Evolutionary conservation across 53 echinoderm and acorn worm genomes (phyloP).

Genomic region (Crossaster papposus): DNA sequence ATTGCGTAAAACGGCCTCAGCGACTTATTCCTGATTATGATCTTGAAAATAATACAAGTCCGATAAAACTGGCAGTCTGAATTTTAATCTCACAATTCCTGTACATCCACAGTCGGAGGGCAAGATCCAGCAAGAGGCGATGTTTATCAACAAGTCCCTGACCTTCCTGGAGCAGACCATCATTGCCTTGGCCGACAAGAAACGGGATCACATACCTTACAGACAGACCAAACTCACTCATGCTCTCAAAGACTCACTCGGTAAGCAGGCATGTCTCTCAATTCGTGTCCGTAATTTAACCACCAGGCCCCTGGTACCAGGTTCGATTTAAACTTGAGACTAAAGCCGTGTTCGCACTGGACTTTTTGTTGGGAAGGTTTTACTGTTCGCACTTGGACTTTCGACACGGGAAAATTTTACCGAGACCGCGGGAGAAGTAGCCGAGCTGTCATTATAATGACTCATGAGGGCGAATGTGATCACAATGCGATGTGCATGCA

Average conservation of each 20-base stretch:
- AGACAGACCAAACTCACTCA: slow-evolving; percentile 97
- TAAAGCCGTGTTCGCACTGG: too few relatives aligned
- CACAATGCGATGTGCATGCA: too few relatives aligned
- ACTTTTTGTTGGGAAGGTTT: too few relatives aligned
- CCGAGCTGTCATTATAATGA: too few relatives aligned
- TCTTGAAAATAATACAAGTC: not conserved
- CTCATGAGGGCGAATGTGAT: too few relatives aligned
- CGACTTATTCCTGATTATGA: too few relatives aligned
- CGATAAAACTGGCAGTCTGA: not conserved
- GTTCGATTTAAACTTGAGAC: too few relatives aligned
- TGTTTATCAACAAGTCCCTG: slow-evolving; percentile 98
- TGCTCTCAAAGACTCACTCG: slow-evolving; percentile 94
- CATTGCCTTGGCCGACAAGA: slow-evolving; percentile 88
- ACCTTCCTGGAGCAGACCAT: slow-evolving; percentile 97
- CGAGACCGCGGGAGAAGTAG: too few relatives aligned
- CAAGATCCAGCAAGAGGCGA: slow-evolving; percentile 92
- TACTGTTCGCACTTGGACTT: too few relatives aligned
- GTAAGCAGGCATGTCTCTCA: slow-evolving; percentile 51
- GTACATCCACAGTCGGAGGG: slow-evolving; percentile 81
- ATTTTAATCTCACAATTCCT: not conserved
- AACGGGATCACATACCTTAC: slow-evolving; percentile 92
- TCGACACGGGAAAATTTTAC: too few relatives aligned
- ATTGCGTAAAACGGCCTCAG: too few relatives aligned
- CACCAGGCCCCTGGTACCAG: not conserved
- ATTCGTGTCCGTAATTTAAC: not conserved